Evolutionary conservation across 2,888 invertebrate species (phyloP).

Genomic region (Ormyrus pomaceus): DNA sequence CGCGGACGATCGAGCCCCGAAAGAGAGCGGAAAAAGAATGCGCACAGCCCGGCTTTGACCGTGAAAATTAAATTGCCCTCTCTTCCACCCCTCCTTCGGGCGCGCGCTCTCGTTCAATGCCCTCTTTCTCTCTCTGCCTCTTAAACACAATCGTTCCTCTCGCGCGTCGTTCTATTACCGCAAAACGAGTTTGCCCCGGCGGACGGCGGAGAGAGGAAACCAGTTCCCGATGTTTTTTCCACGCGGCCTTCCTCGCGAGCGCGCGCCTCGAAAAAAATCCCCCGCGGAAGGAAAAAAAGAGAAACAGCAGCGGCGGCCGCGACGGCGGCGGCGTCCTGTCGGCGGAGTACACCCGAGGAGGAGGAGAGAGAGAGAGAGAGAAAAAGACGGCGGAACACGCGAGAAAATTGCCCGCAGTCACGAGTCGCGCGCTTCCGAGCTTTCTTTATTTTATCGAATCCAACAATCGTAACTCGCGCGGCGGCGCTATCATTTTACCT

Average conservation of each 20-base stretch:
- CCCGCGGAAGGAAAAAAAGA: neutral
- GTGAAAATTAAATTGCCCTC: slow-evolving; percentile 59
- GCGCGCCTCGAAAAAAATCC: slow-evolving; percentile 11
- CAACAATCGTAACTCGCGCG: slow-evolving; percentile 1
- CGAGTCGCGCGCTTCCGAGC: slow-evolving; percentile 19
- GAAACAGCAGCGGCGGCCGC: neutral
- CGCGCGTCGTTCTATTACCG: slow-evolving; percentile 60
- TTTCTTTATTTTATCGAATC: slow-evolving; percentile 40
- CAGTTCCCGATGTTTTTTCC: slow-evolving; percentile 64
- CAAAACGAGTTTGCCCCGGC: slow-evolving; percentile 63
- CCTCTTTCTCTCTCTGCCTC: slow-evolving; percentile 36
- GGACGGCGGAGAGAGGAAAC: slow-evolving; percentile 60
- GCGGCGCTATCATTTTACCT: slow-evolving; percentile 10
- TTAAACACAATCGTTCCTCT: slow-evolving; percentile 35
- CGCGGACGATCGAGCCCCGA: slow-evolving; percentile 20
- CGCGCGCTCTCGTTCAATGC: slow-evolving; percentile 21
- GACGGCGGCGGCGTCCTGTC: slow-evolving; percentile 19
- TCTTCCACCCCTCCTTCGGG: neutral
- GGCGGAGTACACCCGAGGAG: slow-evolving; percentile 16
- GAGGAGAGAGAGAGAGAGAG: neutral
- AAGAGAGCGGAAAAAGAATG: neutral
- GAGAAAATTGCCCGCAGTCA: slow-evolving; percentile 52
- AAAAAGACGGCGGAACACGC: slow-evolving; percentile 14
- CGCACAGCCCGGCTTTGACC: slow-evolving; percentile 55
- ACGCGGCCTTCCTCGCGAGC: slow-evolving; percentile 8